phyloP scores from a whole-genome alignment of 2,888 invertebrate species.

The Dicyrtomina minuta region DNA sequence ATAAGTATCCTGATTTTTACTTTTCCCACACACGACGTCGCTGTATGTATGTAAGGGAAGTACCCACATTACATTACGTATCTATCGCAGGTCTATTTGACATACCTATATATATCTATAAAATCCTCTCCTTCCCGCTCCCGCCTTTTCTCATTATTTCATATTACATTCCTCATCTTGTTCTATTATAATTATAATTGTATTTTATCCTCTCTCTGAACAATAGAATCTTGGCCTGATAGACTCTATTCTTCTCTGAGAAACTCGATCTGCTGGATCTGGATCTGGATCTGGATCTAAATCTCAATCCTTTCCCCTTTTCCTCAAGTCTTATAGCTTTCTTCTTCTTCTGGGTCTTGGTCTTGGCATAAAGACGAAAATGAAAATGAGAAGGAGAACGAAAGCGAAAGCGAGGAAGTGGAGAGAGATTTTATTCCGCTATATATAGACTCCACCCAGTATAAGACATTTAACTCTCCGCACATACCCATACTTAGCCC shows the following conservation, averaged over 20 bases:
- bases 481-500: too few species aligned
- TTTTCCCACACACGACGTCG: too few species aligned
- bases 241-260: neutral
- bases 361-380: neutral
- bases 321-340: neutral
- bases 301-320: neutral
- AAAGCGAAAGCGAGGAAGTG: constrained; percentile 1
- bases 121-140: too few species aligned
- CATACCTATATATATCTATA: too few species aligned
- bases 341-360: neutral
- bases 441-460: too few species aligned
- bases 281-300: neutral
- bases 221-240: constrained; percentile 1
- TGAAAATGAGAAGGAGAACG: neutral
- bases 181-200: neutral
- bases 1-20: too few species aligned
- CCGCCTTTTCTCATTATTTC: neutral
- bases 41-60: too few species aligned
- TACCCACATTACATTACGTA: too few species aligned
- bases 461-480: too few species aligned
- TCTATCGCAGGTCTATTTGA: too few species aligned
- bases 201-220: neutral
- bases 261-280: too few species aligned
- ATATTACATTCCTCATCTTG: neutral
- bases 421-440: too few species aligned